phyloP scores from a whole-genome alignment of 2,113 vertebrate genomes.

The Ardeotis arabs region DNA sequence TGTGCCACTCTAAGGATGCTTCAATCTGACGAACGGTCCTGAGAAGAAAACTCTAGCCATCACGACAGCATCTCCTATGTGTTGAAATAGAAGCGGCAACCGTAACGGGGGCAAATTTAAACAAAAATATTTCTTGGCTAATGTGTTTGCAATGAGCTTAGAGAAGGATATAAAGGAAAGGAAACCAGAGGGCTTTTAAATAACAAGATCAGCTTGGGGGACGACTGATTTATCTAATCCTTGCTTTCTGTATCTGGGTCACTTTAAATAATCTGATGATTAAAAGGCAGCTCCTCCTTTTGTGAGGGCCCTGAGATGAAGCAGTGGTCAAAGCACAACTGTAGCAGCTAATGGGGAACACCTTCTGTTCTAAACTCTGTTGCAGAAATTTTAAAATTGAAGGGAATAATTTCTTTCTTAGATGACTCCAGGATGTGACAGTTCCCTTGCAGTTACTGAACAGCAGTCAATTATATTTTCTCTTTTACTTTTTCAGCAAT shows the following conservation, averaged over 20 bases:
- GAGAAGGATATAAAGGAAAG: background rate
- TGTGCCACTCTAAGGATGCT: background rate
- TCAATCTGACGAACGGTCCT: background rate
- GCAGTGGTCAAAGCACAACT: background rate
- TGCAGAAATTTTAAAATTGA: background rate
- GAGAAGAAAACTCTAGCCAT: rapidly evolving
- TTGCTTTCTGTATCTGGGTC: slow-evolving; percentile 57
- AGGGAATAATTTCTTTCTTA: background rate
- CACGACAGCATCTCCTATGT: rapidly evolving
- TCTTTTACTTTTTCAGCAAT: background rate
- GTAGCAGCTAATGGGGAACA: rapidly evolving
- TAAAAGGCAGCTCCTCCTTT: slow-evolving; percentile 25
- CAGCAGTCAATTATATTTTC: background rate
- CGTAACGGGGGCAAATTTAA: background rate
- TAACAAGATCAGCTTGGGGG: slow-evolving; percentile 47
- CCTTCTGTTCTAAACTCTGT: too few relatives aligned
- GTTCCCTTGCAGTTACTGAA: background rate
- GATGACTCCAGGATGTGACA: background rate
- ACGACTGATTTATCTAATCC: slow-evolving; percentile 63
- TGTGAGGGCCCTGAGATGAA: background rate
- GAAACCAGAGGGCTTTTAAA: slow-evolving; percentile 58
- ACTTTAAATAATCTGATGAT: slow-evolving; percentile 65
- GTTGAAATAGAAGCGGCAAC: background rate
- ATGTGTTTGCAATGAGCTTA: slow-evolving; percentile 36
- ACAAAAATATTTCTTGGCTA: background rate